A percentile compares a stretch with the other conserved stretches of the same genome.
These are phyloP conservation scores for Phalacrocorax brasilianus DNA, from an alignment of 2,113 vertebrate species.

Conservation along the genomic window DNA sequence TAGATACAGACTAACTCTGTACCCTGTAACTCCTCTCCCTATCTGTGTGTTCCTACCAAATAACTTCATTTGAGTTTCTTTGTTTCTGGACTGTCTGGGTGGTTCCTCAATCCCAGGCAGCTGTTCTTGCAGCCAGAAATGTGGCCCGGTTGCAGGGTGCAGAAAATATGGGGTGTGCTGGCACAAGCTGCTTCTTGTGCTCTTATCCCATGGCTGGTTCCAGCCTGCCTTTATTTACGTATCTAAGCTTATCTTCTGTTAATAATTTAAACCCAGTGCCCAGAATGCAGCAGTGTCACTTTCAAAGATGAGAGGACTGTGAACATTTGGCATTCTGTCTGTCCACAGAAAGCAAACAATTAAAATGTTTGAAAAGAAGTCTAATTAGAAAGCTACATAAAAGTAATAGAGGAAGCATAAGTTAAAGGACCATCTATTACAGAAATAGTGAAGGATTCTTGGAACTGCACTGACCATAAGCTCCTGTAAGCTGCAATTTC, in stretches of 20 bases:
- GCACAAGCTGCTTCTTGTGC: not conserved
- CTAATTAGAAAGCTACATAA: slow-evolving; percentile 65
- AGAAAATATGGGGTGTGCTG: not conserved
- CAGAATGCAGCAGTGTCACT: not conserved
- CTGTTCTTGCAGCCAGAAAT: not conserved
- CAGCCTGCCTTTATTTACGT: not conserved
- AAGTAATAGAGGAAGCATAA: slow-evolving; percentile 60
- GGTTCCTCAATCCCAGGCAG: not conserved
- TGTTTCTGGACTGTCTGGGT: not conserved
- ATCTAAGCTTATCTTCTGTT: slow-evolving; percentile 36
- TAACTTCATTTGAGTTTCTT: not conserved
- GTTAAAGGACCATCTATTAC: slow-evolving; percentile 53
- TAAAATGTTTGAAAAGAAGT: slow-evolving; percentile 54
- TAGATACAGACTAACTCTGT: not conserved
- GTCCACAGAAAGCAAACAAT: slow-evolving; percentile 50
- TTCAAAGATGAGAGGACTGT: slow-evolving; percentile 16
- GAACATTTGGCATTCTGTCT: slow-evolving; percentile 28
- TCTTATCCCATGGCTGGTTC: not conserved
- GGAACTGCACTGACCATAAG: slow-evolving; percentile 57
- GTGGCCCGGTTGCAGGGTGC: not conserved
- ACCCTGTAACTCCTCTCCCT: not conserved
- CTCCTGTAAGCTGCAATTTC: slow-evolving; percentile 69
- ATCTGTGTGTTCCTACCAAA: not conserved
- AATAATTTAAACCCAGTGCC: slow-evolving; percentile 29
- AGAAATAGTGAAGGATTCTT: slow-evolving; percentile 62